Percentiles rank a stretch among this genome's conserved stretches.
Evolutionary conservation across 2,113 vertebrate species (phyloP).

Genomic region (Salvator merianae): DNA sequence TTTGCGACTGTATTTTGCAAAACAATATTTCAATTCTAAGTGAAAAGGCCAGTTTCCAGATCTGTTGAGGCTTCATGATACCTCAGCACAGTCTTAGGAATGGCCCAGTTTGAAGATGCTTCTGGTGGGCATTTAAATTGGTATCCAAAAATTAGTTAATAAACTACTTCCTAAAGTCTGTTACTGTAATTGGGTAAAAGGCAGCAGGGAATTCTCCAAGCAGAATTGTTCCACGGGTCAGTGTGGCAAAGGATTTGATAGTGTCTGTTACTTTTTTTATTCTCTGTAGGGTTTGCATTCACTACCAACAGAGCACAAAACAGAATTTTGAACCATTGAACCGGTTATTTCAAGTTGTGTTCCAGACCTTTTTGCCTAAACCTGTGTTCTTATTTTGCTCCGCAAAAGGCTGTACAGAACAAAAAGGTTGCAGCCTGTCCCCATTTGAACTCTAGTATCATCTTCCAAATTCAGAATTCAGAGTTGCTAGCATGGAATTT

Average conservation of each 20-base stretch:
- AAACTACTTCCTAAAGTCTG: neutral
- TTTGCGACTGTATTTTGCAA: constrained; percentile 40
- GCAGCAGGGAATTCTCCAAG: constrained; percentile 8
- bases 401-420: constrained; percentile 1
- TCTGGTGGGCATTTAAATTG: neutral
- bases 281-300: constrained; percentile 65
- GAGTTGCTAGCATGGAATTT: neutral
- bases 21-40: constrained; percentile 63
- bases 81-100: neutral
- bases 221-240: neutral
- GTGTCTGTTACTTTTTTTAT: constrained; percentile 63
- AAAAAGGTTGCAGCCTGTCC: neutral
- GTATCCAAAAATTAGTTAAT: neutral
- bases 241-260: constrained; percentile 18
- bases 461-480: neutral
- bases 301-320: constrained; percentile 52
- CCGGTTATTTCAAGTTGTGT: neutral
- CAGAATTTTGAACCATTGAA: constrained; percentile 6
- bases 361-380: constrained; percentile 5
- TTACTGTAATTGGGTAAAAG: constrained; percentile 14
- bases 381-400: neutral
- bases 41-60: constrained; percentile 64
- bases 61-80: constrained; percentile 10
- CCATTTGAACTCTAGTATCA: neutral
- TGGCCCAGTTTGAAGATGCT: neutral